These are phyloP conservation scores for Erannis defoliaria DNA, from an alignment of 2,888 invertebrate genomes.

Conservation along the genomic window DNA sequence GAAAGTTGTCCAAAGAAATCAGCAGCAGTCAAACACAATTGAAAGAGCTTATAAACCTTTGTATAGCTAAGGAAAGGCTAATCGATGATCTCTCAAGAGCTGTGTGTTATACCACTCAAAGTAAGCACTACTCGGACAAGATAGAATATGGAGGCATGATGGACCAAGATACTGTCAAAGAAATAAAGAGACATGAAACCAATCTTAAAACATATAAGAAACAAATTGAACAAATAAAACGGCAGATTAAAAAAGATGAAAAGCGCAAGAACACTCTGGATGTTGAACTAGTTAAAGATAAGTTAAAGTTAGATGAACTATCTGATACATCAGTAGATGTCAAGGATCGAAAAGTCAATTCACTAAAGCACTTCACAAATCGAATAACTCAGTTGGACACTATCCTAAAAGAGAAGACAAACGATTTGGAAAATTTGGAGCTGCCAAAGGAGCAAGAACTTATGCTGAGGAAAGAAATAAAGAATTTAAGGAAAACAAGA, in stretches of 20 bases:
- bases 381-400: constrained; percentile 90
- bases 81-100: constrained; percentile 88
- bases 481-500: constrained; percentile 91
- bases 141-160: constrained; percentile 81
- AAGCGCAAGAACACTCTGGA: constrained; percentile 90
- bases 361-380: constrained; percentile 88
- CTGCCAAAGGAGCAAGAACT: constrained; percentile 88
- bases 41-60: constrained; percentile 90
- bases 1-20: constrained; percentile 86
- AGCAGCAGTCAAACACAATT: constrained; percentile 89
- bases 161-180: constrained; percentile 87
- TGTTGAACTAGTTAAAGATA: constrained; percentile 87
- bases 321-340: constrained; percentile 82
- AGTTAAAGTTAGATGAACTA: constrained; percentile 82
- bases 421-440: constrained; percentile 88
- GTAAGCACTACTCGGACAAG: constrained; percentile 85
- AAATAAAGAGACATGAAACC: constrained; percentile 90
- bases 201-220: constrained; percentile 91
- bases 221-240: constrained; percentile 91
- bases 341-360: constrained; percentile 86
- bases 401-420: constrained; percentile 90
- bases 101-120: constrained; percentile 67
- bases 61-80: constrained; percentile 89
- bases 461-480: constrained; percentile 91
- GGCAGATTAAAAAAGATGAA: constrained; percentile 91